These are phyloP conservation scores for Limnephilus lunatus DNA, from an alignment of 2,888 invertebrate species.

Conservation along the genomic window DNA sequence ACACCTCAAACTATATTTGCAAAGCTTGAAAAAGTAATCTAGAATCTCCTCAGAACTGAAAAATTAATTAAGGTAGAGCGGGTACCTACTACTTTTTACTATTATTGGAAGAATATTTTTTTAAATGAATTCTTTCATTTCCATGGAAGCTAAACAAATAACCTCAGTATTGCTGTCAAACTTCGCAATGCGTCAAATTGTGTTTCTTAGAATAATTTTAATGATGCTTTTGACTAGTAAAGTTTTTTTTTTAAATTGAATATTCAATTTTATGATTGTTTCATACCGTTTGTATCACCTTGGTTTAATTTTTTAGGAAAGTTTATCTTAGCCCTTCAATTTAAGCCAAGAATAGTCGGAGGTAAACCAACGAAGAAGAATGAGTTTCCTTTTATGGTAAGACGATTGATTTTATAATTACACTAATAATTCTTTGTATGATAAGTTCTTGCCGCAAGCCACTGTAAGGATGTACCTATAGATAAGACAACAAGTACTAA, in stretches of 20 bases:
- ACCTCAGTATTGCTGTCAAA: not conserved
- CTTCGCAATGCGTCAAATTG: not conserved
- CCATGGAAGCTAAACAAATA: not conserved
- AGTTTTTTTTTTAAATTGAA: not conserved
- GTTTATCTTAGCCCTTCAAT: not conserved
- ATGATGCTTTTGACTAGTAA: not conserved
- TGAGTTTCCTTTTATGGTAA: conserved; percentile 2
- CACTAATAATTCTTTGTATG: no score
- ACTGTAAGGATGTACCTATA: no score
- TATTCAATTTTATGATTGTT: not conserved
- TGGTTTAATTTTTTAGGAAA: not conserved
- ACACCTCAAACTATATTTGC: no score
- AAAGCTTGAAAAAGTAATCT: no score
- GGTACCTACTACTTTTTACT: not conserved
- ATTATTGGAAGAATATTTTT: not conserved
- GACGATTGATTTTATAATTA: not conserved
- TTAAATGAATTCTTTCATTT: not conserved
- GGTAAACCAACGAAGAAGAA: not conserved
- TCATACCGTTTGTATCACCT: not conserved
- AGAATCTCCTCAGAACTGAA: no score
- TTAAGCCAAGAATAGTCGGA: not conserved
- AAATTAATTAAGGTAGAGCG: not conserved
- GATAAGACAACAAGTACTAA: no score
- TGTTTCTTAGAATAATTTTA: not conserved
- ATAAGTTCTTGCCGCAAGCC: no score